Conservation (phyloP, 2,888 invertebrate species). For the Andrena minutula region DNA sequence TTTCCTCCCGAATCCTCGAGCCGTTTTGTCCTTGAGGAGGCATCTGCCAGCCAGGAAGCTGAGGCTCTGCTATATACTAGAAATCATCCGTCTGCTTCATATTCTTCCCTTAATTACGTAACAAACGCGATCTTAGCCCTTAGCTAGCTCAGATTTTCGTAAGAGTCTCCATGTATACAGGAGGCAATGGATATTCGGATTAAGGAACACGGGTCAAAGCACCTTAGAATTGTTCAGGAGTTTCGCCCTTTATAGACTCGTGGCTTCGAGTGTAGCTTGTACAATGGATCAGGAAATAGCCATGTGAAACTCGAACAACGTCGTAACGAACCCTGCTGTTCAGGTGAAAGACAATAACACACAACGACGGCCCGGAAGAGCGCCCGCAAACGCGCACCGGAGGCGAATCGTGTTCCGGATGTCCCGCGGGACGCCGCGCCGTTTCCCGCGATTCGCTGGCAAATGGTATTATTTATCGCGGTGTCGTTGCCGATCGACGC, state of each 20-base stretch:
- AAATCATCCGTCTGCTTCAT: too few relatives aligned
- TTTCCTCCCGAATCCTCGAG: background rate
- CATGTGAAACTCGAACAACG: background rate
- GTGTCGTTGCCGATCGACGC: constrained; percentile 29
- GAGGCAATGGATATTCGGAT: too few relatives aligned
- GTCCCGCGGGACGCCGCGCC: constrained; percentile 30
- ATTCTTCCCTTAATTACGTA: too few relatives aligned
- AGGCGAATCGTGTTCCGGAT: constrained; percentile 23
- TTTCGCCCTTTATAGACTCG: too few relatives aligned
- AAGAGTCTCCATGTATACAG: too few relatives aligned
- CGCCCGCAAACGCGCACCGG: constrained; percentile 30
- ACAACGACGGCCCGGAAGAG: constrained; percentile 23
- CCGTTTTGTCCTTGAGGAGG: background rate
- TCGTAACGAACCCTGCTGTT: background rate
- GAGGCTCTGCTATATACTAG: too few relatives aligned
- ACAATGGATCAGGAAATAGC: background rate
- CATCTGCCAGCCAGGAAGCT: background rate
- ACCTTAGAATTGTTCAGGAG: too few relatives aligned
- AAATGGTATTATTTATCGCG: constrained; percentile 51
- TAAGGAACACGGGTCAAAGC: too few relatives aligned
- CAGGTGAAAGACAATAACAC: constrained; percentile 21
- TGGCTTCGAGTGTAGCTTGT: background rate
- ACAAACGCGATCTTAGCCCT: too few relatives aligned
- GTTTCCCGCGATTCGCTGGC: constrained; percentile 32
- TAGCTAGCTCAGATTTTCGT: too few relatives aligned